Base-by-base conservation (phyloP, 2,797 vertebrate genomes). In the Borostomias antarcticus region DNA sequence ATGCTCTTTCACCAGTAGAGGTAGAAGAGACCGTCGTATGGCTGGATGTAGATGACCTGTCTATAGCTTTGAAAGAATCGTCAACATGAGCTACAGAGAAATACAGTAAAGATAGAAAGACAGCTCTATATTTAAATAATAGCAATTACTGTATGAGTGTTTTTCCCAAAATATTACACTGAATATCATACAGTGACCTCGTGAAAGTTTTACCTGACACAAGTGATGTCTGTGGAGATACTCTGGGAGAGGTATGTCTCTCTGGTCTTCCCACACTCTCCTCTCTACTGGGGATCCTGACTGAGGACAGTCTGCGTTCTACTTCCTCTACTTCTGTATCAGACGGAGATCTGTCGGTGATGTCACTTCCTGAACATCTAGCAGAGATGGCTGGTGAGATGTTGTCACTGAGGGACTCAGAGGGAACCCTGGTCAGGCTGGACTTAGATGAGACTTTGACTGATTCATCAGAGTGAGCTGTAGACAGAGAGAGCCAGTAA, bases 181-280 rank as follows among this genome's bases (percentile, higher is more conserved):
- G 2, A 37, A 37, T 11, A 37, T 8, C 13, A 37, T 37, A 37
- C 7, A 1, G 35, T 37, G 35, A 8, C 35, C 13, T 37, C n/a
- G n/a, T n/a, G n/a, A n/a, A 11, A 37, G 35, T 11, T 8, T 37
- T 45, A 26, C 48, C 37, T 30, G 48, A 61, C 25, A 15, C 28
- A 25, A 53, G 30, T 2, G 56, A 53, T 62, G 33, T 30, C 40
- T 68, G 47, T 28, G 50, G 58, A 28, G 19, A 62, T 25, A 33
- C 29, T 35, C n/a, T 23, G 33, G 29, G 52, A 52, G 57, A 59
- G 17, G 45, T 43, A 5, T 48, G 40, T 48, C 29, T 33, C 19
- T 17, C 30, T 29, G 0, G 23, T 23, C 48, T 58, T 25, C n/a
- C n/a, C n/a, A n/a, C n/a, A n/a, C n/a, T n/a, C n/a, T n/a, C n/a